Percentiles rank a stretch among this genome's conserved stretches.
These are phyloP conservation scores for Macrotis lagotis DNA, from an alignment of 2,113 vertebrate genomes.

Conservation along the genomic window DNA sequence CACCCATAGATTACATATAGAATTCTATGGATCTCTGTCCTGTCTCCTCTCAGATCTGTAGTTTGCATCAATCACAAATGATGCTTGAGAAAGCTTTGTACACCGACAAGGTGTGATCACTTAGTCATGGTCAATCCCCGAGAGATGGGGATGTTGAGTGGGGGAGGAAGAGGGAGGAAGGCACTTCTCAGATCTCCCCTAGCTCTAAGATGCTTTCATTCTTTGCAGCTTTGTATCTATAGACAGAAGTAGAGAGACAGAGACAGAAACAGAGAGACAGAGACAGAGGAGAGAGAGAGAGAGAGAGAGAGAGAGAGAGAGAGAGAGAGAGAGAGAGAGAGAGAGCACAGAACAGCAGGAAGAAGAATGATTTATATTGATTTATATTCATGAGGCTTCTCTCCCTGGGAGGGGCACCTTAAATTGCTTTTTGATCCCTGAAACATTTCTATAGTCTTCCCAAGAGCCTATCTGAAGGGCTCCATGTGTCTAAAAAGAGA, in stretches of 20 bases:
- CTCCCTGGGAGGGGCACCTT: slow-evolving; percentile 6
- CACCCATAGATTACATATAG: too few species aligned
- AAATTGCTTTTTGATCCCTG: slow-evolving; percentile 17
- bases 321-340: too few species aligned
- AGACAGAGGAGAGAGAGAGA: too few species aligned
- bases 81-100: not conserved
- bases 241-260: not conserved
- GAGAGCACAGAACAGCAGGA: not conserved
- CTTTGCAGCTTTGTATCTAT: not conserved
- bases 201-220: not conserved
- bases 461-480: not conserved
- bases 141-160: not conserved
- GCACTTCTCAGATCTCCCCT: not conserved
- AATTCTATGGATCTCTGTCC: too few species aligned
- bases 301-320: too few species aligned
- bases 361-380: not conserved
- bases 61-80: not conserved
- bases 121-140: not conserved
- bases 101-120: not conserved
- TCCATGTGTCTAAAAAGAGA: not conserved
- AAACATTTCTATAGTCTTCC: slow-evolving; percentile 12
- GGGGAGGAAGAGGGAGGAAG: not conserved
- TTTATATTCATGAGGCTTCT: not conserved
- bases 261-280: too few species aligned
- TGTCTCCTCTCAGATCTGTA: not conserved